Conservation (phyloP, 2,888 invertebrate genomes). For the Hydraecia micacea region DNA sequence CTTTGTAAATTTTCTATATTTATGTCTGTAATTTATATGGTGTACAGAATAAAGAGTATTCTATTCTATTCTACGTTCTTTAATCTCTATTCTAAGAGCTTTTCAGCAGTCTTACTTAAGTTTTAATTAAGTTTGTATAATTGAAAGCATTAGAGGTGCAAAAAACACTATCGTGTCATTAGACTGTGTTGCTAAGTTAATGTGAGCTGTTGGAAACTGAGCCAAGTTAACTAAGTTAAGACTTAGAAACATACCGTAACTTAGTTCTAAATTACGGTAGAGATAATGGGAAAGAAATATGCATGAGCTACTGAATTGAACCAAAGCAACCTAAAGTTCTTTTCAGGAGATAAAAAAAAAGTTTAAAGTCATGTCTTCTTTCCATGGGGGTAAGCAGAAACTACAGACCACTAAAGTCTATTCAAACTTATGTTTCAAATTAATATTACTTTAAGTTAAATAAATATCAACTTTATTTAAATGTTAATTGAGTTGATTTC, state of each 20-base stretch:
- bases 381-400: too few relatives aligned
- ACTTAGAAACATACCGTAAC: conserved; percentile 30
- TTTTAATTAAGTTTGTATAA: conserved; percentile 24
- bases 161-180: conserved; percentile 28
- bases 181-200: conserved; percentile 15
- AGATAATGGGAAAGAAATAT: not conserved
- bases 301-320: not conserved
- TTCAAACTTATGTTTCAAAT: too few relatives aligned
- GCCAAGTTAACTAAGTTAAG: conserved; percentile 43
- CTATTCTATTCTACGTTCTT: too few relatives aligned
- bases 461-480: too few relatives aligned
- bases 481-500: too few relatives aligned
- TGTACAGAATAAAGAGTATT: too few relatives aligned
- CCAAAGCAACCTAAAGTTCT: not conserved
- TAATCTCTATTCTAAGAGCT: not conserved
- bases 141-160: conserved; percentile 23
- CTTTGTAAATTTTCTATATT: too few relatives aligned
- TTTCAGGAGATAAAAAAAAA: not conserved
- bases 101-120: conserved; percentile 11
- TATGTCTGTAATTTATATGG: too few relatives aligned
- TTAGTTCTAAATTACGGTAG: conserved; percentile 19
- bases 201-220: conserved; percentile 34
- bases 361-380: too few relatives aligned
- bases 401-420: too few relatives aligned
- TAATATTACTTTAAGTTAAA: too few relatives aligned